A percentile compares a stretch with the other conserved stretches of the same genome.
phyloP scores from a whole-genome alignment of 2,797 vertebrate genomes.

The Chiropotes sagulatus region DNA sequence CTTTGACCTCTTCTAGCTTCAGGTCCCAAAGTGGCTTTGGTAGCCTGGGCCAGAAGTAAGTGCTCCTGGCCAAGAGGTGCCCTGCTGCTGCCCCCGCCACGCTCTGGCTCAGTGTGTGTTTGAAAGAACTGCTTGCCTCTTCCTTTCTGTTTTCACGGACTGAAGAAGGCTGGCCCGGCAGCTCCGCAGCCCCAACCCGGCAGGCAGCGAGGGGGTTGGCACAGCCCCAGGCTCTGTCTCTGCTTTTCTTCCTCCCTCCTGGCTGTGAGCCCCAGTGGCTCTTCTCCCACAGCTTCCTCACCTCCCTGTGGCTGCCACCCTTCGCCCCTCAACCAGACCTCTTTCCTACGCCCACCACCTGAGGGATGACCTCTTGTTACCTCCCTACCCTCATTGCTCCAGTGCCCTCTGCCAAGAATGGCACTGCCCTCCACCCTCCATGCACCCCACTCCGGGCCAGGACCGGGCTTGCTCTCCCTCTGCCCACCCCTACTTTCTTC shows the following conservation, averaged over 20 bases:
- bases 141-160: not conserved
- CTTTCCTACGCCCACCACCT: fast-evolving
- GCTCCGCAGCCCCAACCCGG: too few species aligned
- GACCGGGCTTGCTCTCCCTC: not conserved
- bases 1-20: not conserved
- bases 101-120: too few species aligned
- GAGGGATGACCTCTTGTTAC: not conserved
- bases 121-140: not conserved
- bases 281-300: too few species aligned
- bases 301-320: not conserved
- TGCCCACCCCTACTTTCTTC: not conserved
- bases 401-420: not conserved
- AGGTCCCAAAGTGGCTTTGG: not conserved
- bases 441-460: not conserved
- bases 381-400: fast-evolving
- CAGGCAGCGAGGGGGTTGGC: not conserved
- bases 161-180: not conserved
- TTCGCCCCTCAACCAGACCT: not conserved
- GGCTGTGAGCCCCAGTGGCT: not conserved
- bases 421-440: not conserved
- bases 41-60: not conserved
- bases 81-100: fast-evolving
- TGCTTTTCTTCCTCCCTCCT: not conserved
- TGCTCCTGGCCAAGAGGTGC: not conserved
- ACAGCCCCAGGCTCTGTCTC: not conserved